Evolutionary conservation across 2,797 vertebrate species (phyloP).

Genomic region (Oreortyx pictus): DNA sequence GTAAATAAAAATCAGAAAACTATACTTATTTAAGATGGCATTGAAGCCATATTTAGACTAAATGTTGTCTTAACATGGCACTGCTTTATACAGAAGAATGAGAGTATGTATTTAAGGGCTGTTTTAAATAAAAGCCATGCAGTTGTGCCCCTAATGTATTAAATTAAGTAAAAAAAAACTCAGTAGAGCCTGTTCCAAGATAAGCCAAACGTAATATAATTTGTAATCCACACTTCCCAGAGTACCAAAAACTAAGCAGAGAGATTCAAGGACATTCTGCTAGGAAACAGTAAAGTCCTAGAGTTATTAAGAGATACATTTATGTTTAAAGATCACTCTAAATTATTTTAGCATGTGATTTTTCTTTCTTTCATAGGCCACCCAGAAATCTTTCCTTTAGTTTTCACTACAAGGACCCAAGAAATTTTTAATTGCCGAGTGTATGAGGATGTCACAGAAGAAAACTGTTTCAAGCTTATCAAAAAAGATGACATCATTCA

Average conservation of each 20-base stretch:
- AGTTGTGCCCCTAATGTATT: not conserved
- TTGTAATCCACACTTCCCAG: not conserved
- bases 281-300: not conserved
- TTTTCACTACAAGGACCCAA: slow-evolving; percentile 90
- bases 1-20: not conserved
- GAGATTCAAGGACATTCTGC: not conserved
- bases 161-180: not conserved
- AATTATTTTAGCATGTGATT: not conserved
- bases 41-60: not conserved
- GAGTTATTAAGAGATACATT: not conserved
- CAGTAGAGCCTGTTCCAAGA: not conserved
- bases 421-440: slow-evolving; percentile 87
- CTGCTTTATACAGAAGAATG: not conserved
- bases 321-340: not conserved
- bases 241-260: not conserved
- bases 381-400: slow-evolving; percentile 89
- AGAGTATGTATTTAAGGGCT: not conserved
- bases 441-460: slow-evolving; percentile 86
- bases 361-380: slow-evolving; percentile 77
- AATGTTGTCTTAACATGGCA: not conserved
- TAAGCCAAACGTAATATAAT: not conserved
- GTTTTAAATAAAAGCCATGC: not conserved
- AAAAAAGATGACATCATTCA: slow-evolving; percentile 89
- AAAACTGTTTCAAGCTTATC: slow-evolving; percentile 87
- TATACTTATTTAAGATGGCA: not conserved